Conservation (phyloP, 2,888 invertebrate genomes). For the Apantesis nais region DNA sequence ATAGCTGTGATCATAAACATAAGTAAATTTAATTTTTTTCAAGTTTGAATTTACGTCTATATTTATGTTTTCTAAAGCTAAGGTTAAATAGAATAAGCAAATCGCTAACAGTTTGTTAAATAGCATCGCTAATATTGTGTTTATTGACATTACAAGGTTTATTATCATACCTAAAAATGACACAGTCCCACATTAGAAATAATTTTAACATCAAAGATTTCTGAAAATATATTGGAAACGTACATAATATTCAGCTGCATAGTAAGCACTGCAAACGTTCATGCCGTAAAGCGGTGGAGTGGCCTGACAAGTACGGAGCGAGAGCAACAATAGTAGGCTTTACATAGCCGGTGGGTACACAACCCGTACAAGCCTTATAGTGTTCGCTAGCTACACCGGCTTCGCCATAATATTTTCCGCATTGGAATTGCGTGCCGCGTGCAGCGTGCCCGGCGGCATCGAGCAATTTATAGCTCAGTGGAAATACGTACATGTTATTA, state of each 20-base stretch:
- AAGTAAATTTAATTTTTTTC: not conserved
- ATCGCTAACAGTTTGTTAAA: not conserved
- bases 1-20: no score
- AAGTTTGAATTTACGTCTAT: not conserved
- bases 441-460: constrained; percentile 81
- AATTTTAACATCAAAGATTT: not conserved
- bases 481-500: constrained; percentile 75
- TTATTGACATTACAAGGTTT: not conserved
- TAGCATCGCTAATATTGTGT: not conserved
- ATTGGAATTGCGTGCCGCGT: constrained; percentile 83
- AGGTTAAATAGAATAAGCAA: not conserved
- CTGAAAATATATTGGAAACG: not conserved
- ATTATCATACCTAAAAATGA: not conserved
- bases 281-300: constrained; percentile 29
- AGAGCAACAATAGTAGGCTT: constrained; percentile 64
- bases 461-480: constrained; percentile 81
- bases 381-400: constrained; percentile 57
- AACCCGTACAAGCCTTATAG: constrained; percentile 42
- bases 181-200: no score
- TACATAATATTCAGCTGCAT: constrained; percentile 7
- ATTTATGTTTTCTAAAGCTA: not conserved
- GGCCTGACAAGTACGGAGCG: constrained; percentile 52
- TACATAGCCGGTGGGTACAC: constrained; percentile 58
- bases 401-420: constrained; percentile 74
- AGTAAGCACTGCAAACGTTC: constrained; percentile 23